Evolutionary conservation across 2,797 vertebrate species (phyloP).

Genomic region (Rhinophrynus dorsalis): DNA sequence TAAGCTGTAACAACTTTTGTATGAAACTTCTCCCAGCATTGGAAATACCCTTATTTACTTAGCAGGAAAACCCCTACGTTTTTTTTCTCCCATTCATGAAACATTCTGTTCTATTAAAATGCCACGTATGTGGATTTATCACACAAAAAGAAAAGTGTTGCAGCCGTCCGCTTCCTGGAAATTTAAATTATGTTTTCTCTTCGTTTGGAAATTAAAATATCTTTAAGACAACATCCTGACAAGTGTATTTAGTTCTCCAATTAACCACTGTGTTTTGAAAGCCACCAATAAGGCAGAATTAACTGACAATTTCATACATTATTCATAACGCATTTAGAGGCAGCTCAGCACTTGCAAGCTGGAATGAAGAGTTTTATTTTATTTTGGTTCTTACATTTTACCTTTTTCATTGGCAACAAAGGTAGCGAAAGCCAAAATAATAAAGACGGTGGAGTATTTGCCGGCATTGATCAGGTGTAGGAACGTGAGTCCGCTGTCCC

Average conservation of each 20-base stretch:
- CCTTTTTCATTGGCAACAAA: slow-evolving; percentile 8
- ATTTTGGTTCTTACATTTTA: too few species aligned
- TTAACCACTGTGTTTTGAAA: slow-evolving; percentile 44
- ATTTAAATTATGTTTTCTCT: slow-evolving; percentile 34
- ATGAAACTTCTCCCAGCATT: too few species aligned
- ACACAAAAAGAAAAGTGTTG: too few species aligned
- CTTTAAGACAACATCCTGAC: slow-evolving; percentile 43
- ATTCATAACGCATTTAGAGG: slow-evolving; percentile 21
- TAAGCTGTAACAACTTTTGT: too few species aligned
- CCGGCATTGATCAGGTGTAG: slow-evolving; percentile 10
- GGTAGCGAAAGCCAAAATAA: slow-evolving; percentile 30
- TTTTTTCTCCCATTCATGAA: too few species aligned
- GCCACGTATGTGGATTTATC: too few species aligned
- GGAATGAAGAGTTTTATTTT: not conserved
- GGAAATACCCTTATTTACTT: too few species aligned
- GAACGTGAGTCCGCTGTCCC: slow-evolving; percentile 3
- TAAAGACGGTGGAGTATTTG: slow-evolving; percentile 22
- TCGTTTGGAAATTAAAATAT: slow-evolving; percentile 26
- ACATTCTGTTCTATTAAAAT: too few species aligned
- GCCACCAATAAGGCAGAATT: slow-evolving; percentile 44
- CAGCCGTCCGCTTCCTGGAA: too few species aligned
- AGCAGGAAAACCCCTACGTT: too few species aligned
- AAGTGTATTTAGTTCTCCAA: slow-evolving; percentile 39
- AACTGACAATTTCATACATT: slow-evolving; percentile 40
- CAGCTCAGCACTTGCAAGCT: not conserved